Evolutionary conservation across 2,797 vertebrate genomes (phyloP).

Genomic region (Orientallactaga sibirica): DNA sequence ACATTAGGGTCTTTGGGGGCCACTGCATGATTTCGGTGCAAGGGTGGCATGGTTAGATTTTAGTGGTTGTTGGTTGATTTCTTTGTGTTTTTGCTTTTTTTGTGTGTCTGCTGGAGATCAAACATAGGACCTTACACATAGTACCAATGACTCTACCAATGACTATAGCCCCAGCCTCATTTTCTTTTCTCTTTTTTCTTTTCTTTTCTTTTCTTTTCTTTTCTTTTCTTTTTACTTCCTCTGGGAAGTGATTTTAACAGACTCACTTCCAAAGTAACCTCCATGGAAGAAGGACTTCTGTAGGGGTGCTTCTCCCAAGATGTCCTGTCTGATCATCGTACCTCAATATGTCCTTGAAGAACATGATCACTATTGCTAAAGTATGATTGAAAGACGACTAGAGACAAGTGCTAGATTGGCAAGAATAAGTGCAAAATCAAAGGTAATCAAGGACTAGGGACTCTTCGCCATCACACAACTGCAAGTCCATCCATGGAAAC

Average conservation of each 20-base stretch:
- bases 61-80: neutral
- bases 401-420: neutral
- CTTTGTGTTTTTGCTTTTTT: neutral
- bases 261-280: neutral
- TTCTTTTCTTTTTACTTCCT: too few species aligned
- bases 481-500: neutral
- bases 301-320: neutral
- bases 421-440: neutral
- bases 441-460: neutral
- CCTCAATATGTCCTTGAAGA: neutral
- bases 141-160: neutral
- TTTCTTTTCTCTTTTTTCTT: neutral
- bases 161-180: neutral
- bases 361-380: neutral
- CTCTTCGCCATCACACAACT: neutral
- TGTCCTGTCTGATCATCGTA: neutral
- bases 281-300: neutral
- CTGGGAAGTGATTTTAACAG: neutral
- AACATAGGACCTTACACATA: neutral
- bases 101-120: neutral
- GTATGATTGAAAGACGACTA: neutral
- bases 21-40: neutral
- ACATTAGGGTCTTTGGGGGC: neutral
- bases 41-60: neutral
- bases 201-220: too few species aligned